phyloP scores from a whole-genome alignment of 2,113 vertebrate species.

The Xiphophorus maculatus region DNA sequence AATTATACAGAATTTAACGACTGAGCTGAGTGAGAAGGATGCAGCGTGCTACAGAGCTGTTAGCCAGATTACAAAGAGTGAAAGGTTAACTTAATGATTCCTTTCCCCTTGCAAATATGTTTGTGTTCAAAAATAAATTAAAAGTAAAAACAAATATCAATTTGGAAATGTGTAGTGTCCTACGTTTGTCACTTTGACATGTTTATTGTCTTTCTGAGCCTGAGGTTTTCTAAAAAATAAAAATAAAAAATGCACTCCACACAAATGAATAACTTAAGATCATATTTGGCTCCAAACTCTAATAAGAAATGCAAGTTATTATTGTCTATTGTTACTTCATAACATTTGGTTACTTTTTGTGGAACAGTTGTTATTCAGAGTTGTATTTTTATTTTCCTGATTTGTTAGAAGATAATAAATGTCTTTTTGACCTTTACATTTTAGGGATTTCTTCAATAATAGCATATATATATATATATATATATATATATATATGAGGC shows the following conservation, averaged over 20 bases:
- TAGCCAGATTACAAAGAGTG: not conserved
- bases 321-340: not conserved
- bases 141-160: not conserved
- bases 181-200: not conserved
- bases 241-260: not conserved
- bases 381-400: too few species aligned
- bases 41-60: not conserved
- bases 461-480: too few species aligned
- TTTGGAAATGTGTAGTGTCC: not conserved
- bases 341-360: not conserved
- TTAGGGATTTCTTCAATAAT: too few species aligned
- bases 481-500: too few species aligned
- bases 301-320: not conserved
- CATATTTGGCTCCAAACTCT: not conserved
- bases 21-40: slow-evolving; percentile 5
- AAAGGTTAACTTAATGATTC: slow-evolving; percentile 1
- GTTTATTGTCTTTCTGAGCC: not conserved
- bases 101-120: not conserved
- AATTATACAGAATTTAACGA: slow-evolving; percentile 17
- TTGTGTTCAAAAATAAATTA: not conserved
- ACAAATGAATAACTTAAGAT: not conserved
- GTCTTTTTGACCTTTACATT: too few species aligned
- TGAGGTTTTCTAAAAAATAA: not conserved
- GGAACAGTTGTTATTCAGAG: not conserved
- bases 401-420: not conserved